Conservation (phyloP, 2,113 vertebrate genomes). For the Elachura formosa region DNA sequence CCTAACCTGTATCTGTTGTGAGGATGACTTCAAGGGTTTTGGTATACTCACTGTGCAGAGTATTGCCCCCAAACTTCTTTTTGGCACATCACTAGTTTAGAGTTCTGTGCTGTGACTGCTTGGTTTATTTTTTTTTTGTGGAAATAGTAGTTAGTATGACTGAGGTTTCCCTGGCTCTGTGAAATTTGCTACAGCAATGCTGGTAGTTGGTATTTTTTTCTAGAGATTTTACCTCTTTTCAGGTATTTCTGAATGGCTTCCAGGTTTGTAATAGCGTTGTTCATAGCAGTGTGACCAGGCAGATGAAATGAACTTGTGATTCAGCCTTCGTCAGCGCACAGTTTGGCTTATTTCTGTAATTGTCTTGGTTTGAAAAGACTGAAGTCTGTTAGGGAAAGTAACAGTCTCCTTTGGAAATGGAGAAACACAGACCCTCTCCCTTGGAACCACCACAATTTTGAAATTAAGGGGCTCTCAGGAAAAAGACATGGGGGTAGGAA, state of each 20-base stretch:
- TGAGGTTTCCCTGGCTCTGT: not conserved
- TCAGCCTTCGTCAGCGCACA: not conserved
- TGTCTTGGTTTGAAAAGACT: too few relatives aligned
- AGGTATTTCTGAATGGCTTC: not conserved
- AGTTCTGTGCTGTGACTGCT: not conserved
- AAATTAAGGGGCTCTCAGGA: too few relatives aligned
- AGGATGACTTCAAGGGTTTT: not conserved
- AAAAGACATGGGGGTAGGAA: too few relatives aligned
- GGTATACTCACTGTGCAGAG: not conserved
- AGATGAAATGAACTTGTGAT: not conserved
- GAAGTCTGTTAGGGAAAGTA: too few relatives aligned
- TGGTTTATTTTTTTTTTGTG: not conserved
- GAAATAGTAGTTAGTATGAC: not conserved
- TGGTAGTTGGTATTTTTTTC: not conserved
- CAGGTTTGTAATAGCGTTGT: not conserved
- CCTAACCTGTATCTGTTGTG: not conserved
- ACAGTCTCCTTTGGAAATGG: too few relatives aligned
- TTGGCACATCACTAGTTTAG: not conserved
- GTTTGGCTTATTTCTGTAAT: not conserved
- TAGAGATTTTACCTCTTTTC: not conserved
- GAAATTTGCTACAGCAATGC: not conserved
- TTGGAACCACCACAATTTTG: too few relatives aligned
- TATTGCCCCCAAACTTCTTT: not conserved
- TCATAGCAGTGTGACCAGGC: not conserved
- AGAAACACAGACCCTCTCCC: too few relatives aligned